These are phyloP conservation scores for Margaritifera margaritifera DNA, from an alignment of 2,888 invertebrate species.

Conservation along the genomic window DNA sequence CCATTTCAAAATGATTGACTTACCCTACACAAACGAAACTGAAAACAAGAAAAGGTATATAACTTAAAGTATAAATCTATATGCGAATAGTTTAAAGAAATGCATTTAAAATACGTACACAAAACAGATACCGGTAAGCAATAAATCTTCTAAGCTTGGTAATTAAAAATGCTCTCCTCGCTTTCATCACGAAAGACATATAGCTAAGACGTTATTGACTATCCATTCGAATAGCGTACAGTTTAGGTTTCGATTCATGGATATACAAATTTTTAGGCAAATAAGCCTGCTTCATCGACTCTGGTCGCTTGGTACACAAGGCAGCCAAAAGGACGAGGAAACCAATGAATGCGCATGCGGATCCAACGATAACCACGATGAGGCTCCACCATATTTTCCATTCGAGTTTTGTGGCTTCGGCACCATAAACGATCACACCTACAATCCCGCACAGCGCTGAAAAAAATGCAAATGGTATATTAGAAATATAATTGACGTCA, in stretches of 20 bases:
- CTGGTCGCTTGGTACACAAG: slow-evolving; percentile 45
- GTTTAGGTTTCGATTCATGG: slow-evolving; percentile 47
- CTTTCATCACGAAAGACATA: too few relatives aligned
- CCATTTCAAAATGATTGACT: too few relatives aligned
- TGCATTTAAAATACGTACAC: too few relatives aligned
- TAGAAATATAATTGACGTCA: background rate
- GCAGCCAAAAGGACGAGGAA: slow-evolving; percentile 55
- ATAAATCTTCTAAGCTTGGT: too few relatives aligned
- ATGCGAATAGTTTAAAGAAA: too few relatives aligned
- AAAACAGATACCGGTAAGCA: too few relatives aligned
- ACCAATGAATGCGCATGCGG: slow-evolving; percentile 45
- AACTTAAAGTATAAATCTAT: too few relatives aligned
- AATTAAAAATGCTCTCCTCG: too few relatives aligned
- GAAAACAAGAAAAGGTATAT: too few relatives aligned
- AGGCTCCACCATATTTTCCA: slow-evolving; percentile 55
- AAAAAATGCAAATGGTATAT: slow-evolving; percentile 12
- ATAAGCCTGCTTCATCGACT: slow-evolving; percentile 32
- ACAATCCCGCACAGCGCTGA: slow-evolving; percentile 50
- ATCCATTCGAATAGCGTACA: slow-evolving; percentile 44
- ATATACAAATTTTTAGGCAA: slow-evolving; percentile 47
- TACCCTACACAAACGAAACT: too few relatives aligned
- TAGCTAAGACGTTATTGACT: slow-evolving; percentile 7
- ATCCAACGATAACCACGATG: slow-evolving; percentile 52
- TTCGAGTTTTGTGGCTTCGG: slow-evolving; percentile 39
- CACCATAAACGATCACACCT: slow-evolving; percentile 53